phyloP scores from a whole-genome alignment of 2,888 invertebrate genomes.

The Empis stercorea region DNA sequence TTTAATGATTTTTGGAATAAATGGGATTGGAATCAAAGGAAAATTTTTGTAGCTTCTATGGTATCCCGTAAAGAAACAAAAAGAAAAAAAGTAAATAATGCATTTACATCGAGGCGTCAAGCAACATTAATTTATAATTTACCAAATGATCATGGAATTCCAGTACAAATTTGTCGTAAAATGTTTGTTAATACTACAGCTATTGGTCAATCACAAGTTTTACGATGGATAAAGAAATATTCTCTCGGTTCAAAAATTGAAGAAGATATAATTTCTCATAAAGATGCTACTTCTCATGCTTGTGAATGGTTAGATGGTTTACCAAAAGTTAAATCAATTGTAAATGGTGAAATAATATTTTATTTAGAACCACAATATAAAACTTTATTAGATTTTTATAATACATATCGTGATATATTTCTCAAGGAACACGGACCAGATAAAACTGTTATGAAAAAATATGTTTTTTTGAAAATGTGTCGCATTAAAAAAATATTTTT shows the following conservation, averaged over 20 bases:
- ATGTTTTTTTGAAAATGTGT: no score
- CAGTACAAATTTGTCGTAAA: conserved; percentile 1
- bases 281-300: not conserved
- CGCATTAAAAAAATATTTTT: not conserved
- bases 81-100: not conserved
- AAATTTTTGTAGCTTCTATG: not conserved
- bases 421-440: not conserved
- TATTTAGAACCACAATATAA: not conserved
- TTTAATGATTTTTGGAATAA: not conserved
- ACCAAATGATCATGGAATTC: not conserved
- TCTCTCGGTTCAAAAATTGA: not conserved
- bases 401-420: not conserved
- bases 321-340: not conserved
- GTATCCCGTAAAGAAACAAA: not conserved
- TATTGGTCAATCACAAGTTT: not conserved
- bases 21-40: not conserved
- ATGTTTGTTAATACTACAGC: not conserved
- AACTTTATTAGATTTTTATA: not conserved
- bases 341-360: not conserved
- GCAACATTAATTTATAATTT: not conserved
- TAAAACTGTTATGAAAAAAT: no score
- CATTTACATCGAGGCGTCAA: not conserved
- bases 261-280: not conserved
- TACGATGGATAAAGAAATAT: not conserved
- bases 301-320: not conserved